phyloP scores from a whole-genome alignment of 1,140 invertebrate genomes.

The Thaumatotibia leucotreta region DNA sequence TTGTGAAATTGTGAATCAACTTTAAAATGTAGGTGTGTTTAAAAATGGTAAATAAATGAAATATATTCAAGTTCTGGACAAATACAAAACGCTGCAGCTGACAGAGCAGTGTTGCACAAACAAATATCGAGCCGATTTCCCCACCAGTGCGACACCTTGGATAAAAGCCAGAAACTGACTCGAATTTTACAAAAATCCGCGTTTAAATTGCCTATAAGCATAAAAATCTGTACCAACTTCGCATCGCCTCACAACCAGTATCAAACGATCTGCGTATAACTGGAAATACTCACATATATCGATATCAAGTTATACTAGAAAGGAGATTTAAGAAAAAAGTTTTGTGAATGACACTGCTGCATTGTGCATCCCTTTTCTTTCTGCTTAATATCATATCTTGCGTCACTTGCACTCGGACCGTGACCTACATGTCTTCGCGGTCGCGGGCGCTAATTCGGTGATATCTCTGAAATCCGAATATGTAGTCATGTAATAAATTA shows the following conservation, averaged over 20 bases:
- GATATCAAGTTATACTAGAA: neutral
- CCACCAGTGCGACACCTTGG: neutral
- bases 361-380: conserved; percentile 14
- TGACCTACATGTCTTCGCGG: conserved; percentile 39
- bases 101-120: neutral
- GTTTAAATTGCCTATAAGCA: neutral
- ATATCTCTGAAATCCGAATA: conserved; percentile 21
- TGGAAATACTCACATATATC: neutral
- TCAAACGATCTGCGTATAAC: neutral
- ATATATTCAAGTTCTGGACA: neutral
- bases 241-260: neutral
- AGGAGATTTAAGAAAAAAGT: neutral
- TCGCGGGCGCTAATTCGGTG: conserved; percentile 42
- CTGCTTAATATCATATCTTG: conserved; percentile 13
- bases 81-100: neutral
- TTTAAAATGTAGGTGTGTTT: too few species aligned
- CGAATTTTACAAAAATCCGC: neutral
- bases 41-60: neutral
- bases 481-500: neutral
- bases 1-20: too few species aligned
- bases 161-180: neutral
- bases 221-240: neutral
- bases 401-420: conserved; percentile 31
- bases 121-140: neutral
- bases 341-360: neutral